A percentile compares a stretch with the other conserved stretches of the same genome.
Evolutionary conservation across 2,797 vertebrate species (phyloP).

Genomic region (Enteromius mattozi): DNA sequence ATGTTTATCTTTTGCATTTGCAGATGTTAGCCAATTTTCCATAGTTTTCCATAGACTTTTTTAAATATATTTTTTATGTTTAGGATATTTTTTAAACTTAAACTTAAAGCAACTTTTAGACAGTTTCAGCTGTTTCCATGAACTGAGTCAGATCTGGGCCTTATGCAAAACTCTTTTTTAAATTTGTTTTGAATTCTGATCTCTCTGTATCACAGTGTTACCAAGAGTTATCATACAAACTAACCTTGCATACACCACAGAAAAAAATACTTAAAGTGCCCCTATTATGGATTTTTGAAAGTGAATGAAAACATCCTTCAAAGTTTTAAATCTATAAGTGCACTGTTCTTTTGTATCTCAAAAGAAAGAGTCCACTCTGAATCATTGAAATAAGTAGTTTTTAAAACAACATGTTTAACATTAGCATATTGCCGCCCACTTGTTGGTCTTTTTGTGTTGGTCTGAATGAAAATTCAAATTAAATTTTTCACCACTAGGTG

Average conservation of each 20-base stretch:
- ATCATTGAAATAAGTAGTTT: too few species aligned
- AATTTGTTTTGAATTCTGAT: neutral
- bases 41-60: slow-evolving; percentile 15
- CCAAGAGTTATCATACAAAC: neutral
- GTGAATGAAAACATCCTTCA: too few species aligned
- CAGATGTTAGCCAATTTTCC: neutral
- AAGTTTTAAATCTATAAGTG: too few species aligned
- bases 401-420: too few species aligned
- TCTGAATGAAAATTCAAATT: too few species aligned
- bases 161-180: neutral
- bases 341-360: too few species aligned
- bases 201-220: neutral
- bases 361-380: too few species aligned
- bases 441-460: too few species aligned
- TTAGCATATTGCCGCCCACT: too few species aligned
- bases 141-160: neutral
- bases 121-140: neutral
- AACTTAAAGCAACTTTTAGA: neutral
- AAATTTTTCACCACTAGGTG: too few species aligned
- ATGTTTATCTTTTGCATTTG: neutral
- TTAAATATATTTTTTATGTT: slow-evolving; percentile 4
- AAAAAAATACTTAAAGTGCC: neutral
- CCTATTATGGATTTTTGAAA: too few species aligned
- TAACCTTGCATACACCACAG: neutral
- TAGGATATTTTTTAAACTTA: neutral